Evolutionary conservation across 2,888 invertebrate species (phyloP).

Genomic region (Ormyrus nitidulus): DNA sequence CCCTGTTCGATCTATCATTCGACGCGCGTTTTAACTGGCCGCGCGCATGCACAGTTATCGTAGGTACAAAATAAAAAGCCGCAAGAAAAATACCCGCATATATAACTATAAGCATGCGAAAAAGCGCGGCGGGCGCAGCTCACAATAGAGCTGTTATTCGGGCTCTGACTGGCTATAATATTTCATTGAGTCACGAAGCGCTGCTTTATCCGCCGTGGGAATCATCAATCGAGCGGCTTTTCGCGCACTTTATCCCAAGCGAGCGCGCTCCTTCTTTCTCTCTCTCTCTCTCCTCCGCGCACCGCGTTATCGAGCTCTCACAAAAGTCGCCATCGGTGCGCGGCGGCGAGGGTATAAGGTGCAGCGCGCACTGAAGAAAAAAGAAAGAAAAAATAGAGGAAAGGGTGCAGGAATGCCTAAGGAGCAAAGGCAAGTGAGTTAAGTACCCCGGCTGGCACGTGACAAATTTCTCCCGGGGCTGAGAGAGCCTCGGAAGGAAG

Average conservation of each 20-base stretch:
- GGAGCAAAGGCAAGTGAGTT: background rate
- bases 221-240: constrained; percentile 34
- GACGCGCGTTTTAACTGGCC: background rate
- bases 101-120: background rate
- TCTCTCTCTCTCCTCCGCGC: background rate
- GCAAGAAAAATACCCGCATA: background rate
- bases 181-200: constrained; percentile 21
- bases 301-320: constrained; percentile 11
- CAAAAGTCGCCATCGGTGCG: background rate
- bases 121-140: constrained; percentile 3
- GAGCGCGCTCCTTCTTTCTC: background rate
- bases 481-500: background rate
- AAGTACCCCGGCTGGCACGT: constrained; percentile 2
- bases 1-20: background rate
- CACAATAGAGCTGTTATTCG: constrained; percentile 16
- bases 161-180: background rate
- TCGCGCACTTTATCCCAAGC: constrained; percentile 2
- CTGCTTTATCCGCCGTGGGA: constrained; percentile 25
- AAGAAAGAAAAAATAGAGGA: background rate
- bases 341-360: background rate
- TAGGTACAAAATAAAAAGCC: background rate
- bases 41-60: background rate
- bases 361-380: background rate
- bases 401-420: background rate
- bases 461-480: constrained; percentile 4